phyloP scores from a whole-genome alignment of 1,140 invertebrate species.

The Platyura marginata region DNA sequence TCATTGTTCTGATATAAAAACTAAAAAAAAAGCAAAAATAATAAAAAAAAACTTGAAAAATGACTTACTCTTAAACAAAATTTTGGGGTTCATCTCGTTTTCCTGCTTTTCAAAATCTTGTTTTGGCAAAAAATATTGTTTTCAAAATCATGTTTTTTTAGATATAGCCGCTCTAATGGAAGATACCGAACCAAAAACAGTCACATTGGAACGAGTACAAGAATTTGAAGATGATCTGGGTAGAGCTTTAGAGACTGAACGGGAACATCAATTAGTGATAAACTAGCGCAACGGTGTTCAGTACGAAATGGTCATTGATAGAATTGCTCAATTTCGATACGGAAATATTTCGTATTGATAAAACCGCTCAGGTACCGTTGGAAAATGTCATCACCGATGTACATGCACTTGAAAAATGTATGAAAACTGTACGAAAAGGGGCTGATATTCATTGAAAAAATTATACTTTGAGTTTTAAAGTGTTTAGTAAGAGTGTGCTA shows the following conservation, averaged over 20 bases:
- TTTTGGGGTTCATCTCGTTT: too few species aligned
- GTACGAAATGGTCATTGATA: constrained; percentile 29
- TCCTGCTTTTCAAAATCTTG: too few species aligned
- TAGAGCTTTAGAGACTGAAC: constrained; percentile 67
- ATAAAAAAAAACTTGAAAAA: too few species aligned
- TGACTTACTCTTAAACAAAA: too few species aligned
- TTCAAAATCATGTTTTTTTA: too few species aligned
- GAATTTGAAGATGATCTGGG: constrained; percentile 88
- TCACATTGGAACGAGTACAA: constrained; percentile 79
- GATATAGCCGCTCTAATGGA: constrained; percentile 95
- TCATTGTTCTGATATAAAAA: too few species aligned
- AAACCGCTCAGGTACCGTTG: constrained; percentile 83
- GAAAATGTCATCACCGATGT: constrained; percentile 90
- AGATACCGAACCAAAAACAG: constrained; percentile 91
- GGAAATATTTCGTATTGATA: constrained; percentile 85
- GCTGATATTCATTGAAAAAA: constrained; percentile 47
- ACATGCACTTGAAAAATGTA: constrained; percentile 85
- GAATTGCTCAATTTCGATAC: constrained; percentile 79
- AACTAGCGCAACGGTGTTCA: background rate
- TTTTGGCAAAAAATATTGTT: too few species aligned
- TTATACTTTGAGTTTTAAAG: too few species aligned
- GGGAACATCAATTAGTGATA: constrained; percentile 13
- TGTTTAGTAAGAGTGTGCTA: too few species aligned
- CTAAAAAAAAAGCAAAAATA: too few species aligned
- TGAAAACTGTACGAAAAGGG: constrained; percentile 82